Evolutionary conservation across 2,888 invertebrate genomes (phyloP).

Genomic region (Cetonia aurata): DNA sequence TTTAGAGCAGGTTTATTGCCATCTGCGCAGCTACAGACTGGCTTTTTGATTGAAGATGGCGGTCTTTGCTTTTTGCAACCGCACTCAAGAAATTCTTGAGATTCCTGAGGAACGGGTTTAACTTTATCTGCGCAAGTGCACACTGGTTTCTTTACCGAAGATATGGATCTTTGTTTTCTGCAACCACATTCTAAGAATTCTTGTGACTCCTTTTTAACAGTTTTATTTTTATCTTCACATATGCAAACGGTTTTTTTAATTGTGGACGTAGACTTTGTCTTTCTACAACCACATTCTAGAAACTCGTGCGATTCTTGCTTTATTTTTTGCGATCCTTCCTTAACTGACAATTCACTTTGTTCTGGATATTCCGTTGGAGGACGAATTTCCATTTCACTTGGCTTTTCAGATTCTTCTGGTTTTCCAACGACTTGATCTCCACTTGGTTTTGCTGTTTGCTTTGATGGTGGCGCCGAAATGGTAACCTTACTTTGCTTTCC

Average conservation of each 20-base stretch:
- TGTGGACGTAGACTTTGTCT: background rate
- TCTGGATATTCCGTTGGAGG: slow-evolving; percentile 10
- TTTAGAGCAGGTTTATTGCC: background rate
- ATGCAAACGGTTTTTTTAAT: background rate
- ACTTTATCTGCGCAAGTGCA: background rate
- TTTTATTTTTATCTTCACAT: too few species aligned
- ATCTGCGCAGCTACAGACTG: background rate
- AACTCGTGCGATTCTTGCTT: background rate
- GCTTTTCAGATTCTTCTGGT: slow-evolving; percentile 7
- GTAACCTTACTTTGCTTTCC: slow-evolving; percentile 12
- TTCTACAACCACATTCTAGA: background rate
- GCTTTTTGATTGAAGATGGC: background rate
- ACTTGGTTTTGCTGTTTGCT: slow-evolving; percentile 1
- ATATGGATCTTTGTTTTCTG: background rate
- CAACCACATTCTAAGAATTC: background rate
- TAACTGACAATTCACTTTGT: background rate
- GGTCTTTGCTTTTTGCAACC: slow-evolving; percentile 2
- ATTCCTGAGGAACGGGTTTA: background rate
- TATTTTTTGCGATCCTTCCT: background rate
- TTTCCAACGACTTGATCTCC: background rate
- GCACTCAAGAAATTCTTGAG: background rate
- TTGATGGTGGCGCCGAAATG: background rate
- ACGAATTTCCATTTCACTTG: slow-evolving; percentile 20
- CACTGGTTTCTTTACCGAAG: slow-evolving; percentile 2
- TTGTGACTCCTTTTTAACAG: background rate